phyloP scores from a whole-genome alignment of 2,888 invertebrate species.

The Pammene fasciana region DNA sequence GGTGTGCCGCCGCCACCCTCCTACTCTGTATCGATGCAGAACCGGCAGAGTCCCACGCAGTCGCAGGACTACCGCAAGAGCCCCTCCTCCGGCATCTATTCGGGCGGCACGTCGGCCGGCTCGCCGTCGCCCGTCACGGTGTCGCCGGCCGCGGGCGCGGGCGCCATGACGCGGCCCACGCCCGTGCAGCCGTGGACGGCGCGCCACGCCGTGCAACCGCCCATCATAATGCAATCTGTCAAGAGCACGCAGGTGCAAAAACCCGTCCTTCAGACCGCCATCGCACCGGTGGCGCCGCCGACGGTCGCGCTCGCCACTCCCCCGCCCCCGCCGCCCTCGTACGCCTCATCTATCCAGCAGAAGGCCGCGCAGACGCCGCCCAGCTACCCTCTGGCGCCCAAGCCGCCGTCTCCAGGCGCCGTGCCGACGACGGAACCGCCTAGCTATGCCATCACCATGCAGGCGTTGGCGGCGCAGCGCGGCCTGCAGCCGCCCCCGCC shows the following conservation, averaged over 20 bases:
- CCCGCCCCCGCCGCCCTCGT: slow-evolving; percentile 90
- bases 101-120: slow-evolving; percentile 91
- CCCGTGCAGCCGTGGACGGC: slow-evolving; percentile 93
- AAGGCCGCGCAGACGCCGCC: slow-evolving; percentile 83
- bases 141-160: slow-evolving; percentile 84
- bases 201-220: slow-evolving; percentile 94
- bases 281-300: slow-evolving; percentile 92
- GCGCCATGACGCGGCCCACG: slow-evolving; percentile 89
- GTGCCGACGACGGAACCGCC: slow-evolving; percentile 94
- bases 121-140: slow-evolving; percentile 93
- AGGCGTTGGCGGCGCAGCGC: slow-evolving; percentile 88
- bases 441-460: slow-evolving; percentile 96
- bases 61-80: slow-evolving; percentile 92
- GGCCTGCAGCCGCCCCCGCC: slow-evolving; percentile 87
- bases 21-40: slow-evolving; percentile 93
- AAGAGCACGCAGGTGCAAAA: slow-evolving; percentile 98
- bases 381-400: slow-evolving; percentile 78
- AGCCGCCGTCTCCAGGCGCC: slow-evolving; percentile 81
- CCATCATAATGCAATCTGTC: slow-evolving; percentile 98
- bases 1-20: slow-evolving; percentile 90
- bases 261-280: slow-evolving; percentile 96
- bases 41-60: slow-evolving; percentile 93
- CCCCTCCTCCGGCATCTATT: slow-evolving; percentile 93
- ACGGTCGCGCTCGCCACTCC: slow-evolving; percentile 76
- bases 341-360: slow-evolving; percentile 91